Evolutionary conservation across 2,797 vertebrate species (phyloP), one percentile per base, ranked within the genome.

Genomic region (Pelobates cultripes): DNA sequence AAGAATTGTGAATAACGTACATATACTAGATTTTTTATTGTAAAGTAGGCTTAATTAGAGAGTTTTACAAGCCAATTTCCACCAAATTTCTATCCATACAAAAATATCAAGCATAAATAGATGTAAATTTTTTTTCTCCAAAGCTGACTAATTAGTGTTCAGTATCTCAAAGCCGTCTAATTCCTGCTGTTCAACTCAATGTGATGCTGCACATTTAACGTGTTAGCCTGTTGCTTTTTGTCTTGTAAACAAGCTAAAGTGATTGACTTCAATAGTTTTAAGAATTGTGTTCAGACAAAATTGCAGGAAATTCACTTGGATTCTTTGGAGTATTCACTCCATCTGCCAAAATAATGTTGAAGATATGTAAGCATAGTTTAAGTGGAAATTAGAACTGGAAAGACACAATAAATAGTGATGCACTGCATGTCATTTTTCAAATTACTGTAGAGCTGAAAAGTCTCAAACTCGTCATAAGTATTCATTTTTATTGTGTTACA

Each of bases 181-280:
- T 72, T 80, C 77, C 77, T 79, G 77, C 82, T 84, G 82, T 57
- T 84, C 60, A 3, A 60, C 77, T 84, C 82, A 70, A 79, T 79
- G 77, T 80, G 82, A 84, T 84, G 82, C 55, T 80, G 43, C 77
- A 84, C 82, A 84, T 84, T 84, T 76, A 80, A 71, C 77, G 47
- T 84, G 82, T 80, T 84, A 84, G 72, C 82, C 82, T 84, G 82
- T 84, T 84, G 82, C 77, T 72, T 84, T 84, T 79, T 79, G 77
- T 80, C 82, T 84, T 79, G 82, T 84, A 84, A 84, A 84, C 82
- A 84, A 80, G 73, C 82, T 84, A 55, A 78, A 79, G 82, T 84
- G 82, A 84, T 84, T 84, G 77, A 84, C 77, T 84, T 84, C 72
- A 84, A 84, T 80, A 75, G 70, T 84, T 84, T 84, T 76, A 64